These are phyloP conservation scores for Smittia aterrima DNA, from an alignment of 2,888 invertebrate genomes.

Conservation along the genomic window DNA sequence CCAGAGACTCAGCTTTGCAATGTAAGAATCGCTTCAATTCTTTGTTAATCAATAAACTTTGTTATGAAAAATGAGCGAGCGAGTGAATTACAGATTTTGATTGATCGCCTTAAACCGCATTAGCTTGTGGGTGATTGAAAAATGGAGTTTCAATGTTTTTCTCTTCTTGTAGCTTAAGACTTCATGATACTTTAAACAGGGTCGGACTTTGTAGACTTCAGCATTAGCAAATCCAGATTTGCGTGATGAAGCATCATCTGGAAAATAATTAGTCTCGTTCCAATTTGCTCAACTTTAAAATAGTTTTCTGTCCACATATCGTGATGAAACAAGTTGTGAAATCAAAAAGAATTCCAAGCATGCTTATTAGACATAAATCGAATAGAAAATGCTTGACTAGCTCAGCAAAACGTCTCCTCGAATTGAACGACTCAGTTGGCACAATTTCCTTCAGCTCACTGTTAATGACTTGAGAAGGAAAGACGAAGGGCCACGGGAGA, in stretches of 20 bases:
- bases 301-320: slow-evolving; percentile 13
- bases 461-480: slow-evolving; percentile 6
- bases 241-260: slow-evolving; percentile 10
- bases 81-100: slow-evolving; percentile 22
- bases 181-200: background rate
- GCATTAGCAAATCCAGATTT: background rate
- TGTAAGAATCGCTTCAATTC: background rate
- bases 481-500: slow-evolving; percentile 25
- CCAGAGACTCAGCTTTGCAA: background rate
- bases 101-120: slow-evolving; percentile 31
- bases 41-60: slow-evolving; percentile 16
- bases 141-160: slow-evolving; percentile 29
- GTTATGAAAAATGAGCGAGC: slow-evolving; percentile 32
- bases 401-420: too few relatives aligned
- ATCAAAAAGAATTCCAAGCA: background rate
- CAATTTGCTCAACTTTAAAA: background rate
- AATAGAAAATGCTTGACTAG: background rate
- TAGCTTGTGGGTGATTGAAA: slow-evolving; percentile 40
- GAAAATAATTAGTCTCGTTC: background rate
- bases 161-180: slow-evolving; percentile 6
- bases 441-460: background rate
- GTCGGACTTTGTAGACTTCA: background rate
- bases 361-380: slow-evolving; percentile 34
- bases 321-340: slow-evolving; percentile 13
- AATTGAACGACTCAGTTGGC: background rate